Percentiles rank a stretch among this genome's conserved stretches.
Evolutionary conservation across 2,113 vertebrate genomes (phyloP).

Genomic region (Chascanopsetta lugubris): DNA sequence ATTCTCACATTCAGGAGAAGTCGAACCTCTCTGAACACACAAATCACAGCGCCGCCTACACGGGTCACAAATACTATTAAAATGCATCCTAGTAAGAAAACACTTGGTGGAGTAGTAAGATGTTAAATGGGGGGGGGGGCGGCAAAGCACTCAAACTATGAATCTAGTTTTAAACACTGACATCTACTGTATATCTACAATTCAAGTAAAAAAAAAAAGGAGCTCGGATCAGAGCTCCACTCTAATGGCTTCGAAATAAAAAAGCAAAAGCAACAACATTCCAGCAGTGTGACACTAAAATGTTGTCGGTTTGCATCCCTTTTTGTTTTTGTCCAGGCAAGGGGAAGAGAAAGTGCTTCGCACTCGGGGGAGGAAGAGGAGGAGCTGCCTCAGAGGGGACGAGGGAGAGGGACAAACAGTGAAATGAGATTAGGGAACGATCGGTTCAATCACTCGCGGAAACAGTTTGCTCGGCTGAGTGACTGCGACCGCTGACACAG

Average conservation of each 20-base stretch:
- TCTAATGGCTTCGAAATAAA: not conserved
- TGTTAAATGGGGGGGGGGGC: not conserved
- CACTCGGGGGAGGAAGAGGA: not conserved
- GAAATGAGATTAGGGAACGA: no score
- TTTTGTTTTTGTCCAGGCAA: slow-evolving; percentile 40
- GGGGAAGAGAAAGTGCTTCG: slow-evolving; percentile 51
- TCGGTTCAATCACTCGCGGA: no score
- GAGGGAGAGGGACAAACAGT: not conserved
- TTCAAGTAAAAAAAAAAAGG: slow-evolving; percentile 51
- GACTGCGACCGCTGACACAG: no score
- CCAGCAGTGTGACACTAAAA: slow-evolving; percentile 4
- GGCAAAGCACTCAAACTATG: not conserved
- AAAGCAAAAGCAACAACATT: slow-evolving; percentile 10
- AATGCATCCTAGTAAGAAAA: not conserved
- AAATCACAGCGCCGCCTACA: not conserved
- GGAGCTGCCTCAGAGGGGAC: not conserved
- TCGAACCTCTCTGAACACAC: slow-evolving; percentile 11
- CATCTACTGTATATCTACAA: not conserved
- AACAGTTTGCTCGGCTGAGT: no score
- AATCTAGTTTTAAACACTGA: not conserved
- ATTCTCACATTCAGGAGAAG: slow-evolving; percentile 7
- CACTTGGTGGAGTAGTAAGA: not conserved
- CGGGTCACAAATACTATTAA: slow-evolving; percentile 18
- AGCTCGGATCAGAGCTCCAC: slow-evolving; percentile 1
- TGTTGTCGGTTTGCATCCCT: slow-evolving; percentile 51